These are phyloP conservation scores for Karalla daura DNA, from an alignment of 2,797 vertebrate species.

Conservation along the genomic window DNA sequence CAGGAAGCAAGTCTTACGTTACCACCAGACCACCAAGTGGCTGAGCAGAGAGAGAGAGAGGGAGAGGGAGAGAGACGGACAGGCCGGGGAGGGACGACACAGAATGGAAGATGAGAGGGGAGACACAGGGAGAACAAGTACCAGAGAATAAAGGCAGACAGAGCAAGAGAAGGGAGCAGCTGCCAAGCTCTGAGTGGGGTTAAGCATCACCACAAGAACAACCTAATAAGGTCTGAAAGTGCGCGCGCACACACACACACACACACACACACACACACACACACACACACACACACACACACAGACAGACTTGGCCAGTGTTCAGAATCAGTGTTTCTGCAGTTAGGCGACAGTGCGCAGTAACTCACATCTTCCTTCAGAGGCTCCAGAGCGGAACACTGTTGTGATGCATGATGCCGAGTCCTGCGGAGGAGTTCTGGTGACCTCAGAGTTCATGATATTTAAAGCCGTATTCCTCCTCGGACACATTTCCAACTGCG, in stretches of 20 bases:
- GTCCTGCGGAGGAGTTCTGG: conserved; percentile 40
- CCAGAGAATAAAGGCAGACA: conserved; percentile 48
- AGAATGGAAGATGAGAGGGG: conserved; percentile 34
- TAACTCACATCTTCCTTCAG: conserved; percentile 63
- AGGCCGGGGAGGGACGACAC: conserved; percentile 30
- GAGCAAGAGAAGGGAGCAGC: conserved; percentile 62
- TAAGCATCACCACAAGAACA: conserved; percentile 80
- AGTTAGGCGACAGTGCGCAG: conserved; percentile 69
- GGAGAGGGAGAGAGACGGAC: neutral
- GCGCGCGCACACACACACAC: conserved; percentile 26
- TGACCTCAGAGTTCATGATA: conserved; percentile 28
- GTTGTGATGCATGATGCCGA: conserved; percentile 58
- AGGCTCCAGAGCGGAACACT: conserved; percentile 37
- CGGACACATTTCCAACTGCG: conserved; percentile 25
- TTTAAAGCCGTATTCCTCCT: conserved; percentile 26
- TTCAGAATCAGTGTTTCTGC: conserved; percentile 69
- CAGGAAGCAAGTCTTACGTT: conserved; percentile 65
- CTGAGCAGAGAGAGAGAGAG: conserved; percentile 28
- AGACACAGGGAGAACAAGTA: conserved; percentile 30
- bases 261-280: conserved; percentile 23
- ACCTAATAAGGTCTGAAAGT: conserved; percentile 85
- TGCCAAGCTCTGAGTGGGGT: conserved; percentile 81
- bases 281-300: conserved; percentile 10
- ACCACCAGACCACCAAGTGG: conserved; percentile 67
- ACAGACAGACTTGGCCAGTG: conserved; percentile 52